Percentiles rank a stretch among this genome's conserved stretches.
Conservation (phyloP, 2,113 vertebrate genomes). For the Chaenocephalus aceratus region DNA sequence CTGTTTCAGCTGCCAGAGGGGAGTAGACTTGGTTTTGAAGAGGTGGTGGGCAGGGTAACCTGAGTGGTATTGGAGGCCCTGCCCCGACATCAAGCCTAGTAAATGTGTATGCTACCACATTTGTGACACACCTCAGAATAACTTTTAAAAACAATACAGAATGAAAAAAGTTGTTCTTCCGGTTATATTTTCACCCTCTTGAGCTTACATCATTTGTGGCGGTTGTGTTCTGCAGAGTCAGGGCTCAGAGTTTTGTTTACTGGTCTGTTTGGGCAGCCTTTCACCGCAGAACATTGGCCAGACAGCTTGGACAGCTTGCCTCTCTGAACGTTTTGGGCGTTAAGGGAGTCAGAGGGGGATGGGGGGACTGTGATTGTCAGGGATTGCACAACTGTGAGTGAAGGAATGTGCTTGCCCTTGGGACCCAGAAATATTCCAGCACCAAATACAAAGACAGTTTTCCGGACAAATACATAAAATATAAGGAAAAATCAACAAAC, state of each 20-base stretch:
- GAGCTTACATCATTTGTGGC: conserved; percentile 45
- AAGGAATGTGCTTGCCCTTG: conserved; percentile 80
- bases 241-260: conserved; percentile 66
- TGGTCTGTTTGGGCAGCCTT: conserved; percentile 63
- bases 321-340: conserved; percentile 53
- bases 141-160: conserved; percentile 3
- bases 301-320: conserved; percentile 73
- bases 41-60: too few species aligned
- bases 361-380: conserved; percentile 74
- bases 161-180: conserved; percentile 6
- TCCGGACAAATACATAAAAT: conserved; percentile 39
- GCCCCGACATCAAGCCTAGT: too few species aligned
- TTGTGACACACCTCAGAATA: conserved; percentile 15
- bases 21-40: too few species aligned
- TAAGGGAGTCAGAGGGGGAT: conserved; percentile 62
- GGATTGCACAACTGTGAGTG: conserved; percentile 82
- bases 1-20: too few species aligned
- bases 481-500: conserved; percentile 43
- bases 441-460: conserved; percentile 65
- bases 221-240: conserved; percentile 64
- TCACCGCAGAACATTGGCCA: conserved; percentile 74
- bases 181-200: conserved; percentile 40
- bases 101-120: neutral
- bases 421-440: conserved; percentile 79
- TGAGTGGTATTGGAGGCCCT: too few species aligned